phyloP scores from a whole-genome alignment of 2,797 vertebrate species.

The Chanos chanos region DNA sequence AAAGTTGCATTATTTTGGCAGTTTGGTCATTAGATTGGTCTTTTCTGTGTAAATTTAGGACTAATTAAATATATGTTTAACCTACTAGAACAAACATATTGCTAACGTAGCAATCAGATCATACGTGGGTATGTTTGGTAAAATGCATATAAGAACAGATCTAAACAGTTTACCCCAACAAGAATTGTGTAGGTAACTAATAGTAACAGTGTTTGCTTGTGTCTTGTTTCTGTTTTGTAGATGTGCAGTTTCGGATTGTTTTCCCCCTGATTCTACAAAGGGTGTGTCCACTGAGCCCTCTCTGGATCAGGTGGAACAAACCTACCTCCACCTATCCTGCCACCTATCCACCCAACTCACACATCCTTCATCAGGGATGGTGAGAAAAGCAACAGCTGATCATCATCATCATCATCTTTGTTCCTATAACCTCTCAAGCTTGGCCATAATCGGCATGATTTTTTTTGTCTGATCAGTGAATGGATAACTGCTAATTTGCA shows the following conservation, averaged over 20 bases:
- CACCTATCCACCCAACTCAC: not conserved
- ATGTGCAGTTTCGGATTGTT: slow-evolving; percentile 61
- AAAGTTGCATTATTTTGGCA: too few species aligned
- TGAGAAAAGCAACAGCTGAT: slow-evolving; percentile 36
- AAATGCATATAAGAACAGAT: too few species aligned
- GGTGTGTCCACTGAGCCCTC: slow-evolving; percentile 48
- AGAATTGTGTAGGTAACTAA: too few species aligned
- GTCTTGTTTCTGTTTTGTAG: slow-evolving; percentile 58
- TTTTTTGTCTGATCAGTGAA: slow-evolving; percentile 63
- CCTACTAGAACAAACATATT: too few species aligned
- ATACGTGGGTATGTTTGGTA: too few species aligned
- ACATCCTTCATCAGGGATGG: slow-evolving; percentile 46
- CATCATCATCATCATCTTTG: slow-evolving; percentile 21
- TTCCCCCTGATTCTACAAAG: slow-evolving; percentile 54
- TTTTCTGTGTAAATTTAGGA: too few species aligned
- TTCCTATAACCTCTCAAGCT: slow-evolving; percentile 42
- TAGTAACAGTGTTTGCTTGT: too few species aligned
- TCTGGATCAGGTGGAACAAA: slow-evolving; percentile 54
- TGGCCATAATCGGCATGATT: slow-evolving; percentile 71
- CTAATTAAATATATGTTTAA: too few species aligned
- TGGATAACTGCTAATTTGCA: slow-evolving; percentile 72
- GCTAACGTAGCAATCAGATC: too few species aligned
- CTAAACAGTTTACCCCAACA: too few species aligned
- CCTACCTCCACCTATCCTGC: slow-evolving; percentile 37
- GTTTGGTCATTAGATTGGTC: too few species aligned